Conservation (phyloP, 1,140 invertebrate genomes). For the Thalassaphorura encarpata region DNA sequence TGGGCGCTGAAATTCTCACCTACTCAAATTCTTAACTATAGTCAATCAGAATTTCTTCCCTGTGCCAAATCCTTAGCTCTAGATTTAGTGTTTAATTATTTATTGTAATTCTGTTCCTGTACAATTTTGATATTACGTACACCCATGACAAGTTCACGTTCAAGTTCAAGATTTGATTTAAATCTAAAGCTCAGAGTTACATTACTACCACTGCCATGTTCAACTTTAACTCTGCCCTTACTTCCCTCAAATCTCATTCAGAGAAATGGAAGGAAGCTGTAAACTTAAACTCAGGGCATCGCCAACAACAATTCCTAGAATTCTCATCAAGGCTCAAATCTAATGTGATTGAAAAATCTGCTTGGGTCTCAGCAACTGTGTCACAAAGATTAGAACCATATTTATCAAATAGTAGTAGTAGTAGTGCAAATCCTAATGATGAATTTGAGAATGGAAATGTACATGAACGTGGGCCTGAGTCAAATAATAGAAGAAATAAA, state of each 20-base stretch:
- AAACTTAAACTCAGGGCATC: neutral
- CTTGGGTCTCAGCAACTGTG: constrained; percentile 18
- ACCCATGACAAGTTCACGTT: neutral
- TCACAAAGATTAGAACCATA: constrained; percentile 16
- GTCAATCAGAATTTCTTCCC: too few relatives aligned
- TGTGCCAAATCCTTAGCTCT: neutral
- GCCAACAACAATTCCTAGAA: constrained; percentile 15
- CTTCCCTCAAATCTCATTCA: constrained; percentile 14
- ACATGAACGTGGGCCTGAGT: too few relatives aligned
- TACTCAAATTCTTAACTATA: too few relatives aligned
- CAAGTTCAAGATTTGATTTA: too few relatives aligned
- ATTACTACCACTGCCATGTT: too few relatives aligned
- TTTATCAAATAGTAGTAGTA: too few relatives aligned
- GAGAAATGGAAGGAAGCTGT: constrained; percentile 22
- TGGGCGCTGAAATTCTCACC: too few relatives aligned
- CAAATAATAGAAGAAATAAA: too few relatives aligned
- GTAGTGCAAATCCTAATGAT: too few relatives aligned
- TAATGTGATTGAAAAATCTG: constrained; percentile 25
- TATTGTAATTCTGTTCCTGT: neutral
- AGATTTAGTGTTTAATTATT: neutral
- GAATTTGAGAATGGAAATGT: too few relatives aligned
- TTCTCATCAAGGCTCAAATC: constrained; percentile 26
- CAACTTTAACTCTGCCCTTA: constrained; percentile 22
- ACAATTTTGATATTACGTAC: neutral
- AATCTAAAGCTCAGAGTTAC: too few relatives aligned